These are phyloP conservation scores for Folsomia manolachei DNA, from an alignment of 2,888 invertebrate species.

Conservation along the genomic window DNA sequence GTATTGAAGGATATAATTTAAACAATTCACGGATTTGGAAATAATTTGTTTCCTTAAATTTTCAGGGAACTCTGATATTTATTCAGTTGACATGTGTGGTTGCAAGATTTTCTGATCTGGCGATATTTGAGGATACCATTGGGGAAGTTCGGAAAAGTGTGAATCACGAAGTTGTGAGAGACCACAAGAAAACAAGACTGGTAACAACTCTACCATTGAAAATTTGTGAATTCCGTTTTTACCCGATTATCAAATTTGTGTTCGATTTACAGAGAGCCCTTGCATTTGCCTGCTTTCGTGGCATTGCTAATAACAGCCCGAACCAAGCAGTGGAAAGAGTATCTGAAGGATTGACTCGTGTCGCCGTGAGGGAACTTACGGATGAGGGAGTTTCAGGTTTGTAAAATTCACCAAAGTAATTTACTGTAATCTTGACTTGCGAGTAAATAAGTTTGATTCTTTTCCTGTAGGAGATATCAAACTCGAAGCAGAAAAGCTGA, in stretches of 20 bases:
- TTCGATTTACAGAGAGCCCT: slow-evolving; percentile 25
- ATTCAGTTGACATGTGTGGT: slow-evolving; percentile 26
- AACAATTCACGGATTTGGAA: not conserved
- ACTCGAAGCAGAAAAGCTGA: slow-evolving; percentile 33
- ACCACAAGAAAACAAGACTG: slow-evolving; percentile 25
- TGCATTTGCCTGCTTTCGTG: slow-evolving; percentile 36
- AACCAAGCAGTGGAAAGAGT: slow-evolving; percentile 28
- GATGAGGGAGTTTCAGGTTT: slow-evolving; percentile 41
- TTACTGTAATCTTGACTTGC: not conserved
- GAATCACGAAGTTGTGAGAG: slow-evolving; percentile 37
- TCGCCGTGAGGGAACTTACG: slow-evolving; percentile 39
- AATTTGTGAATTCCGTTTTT: not conserved
- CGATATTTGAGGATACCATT: slow-evolving; percentile 24
- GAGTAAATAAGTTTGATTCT: not conserved
- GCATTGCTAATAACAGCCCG: slow-evolving; percentile 33
- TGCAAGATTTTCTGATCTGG: slow-evolving; percentile 23
- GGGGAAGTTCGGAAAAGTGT: slow-evolving; percentile 25
- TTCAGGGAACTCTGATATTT: slow-evolving; percentile 29
- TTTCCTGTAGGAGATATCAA: slow-evolving; percentile 34
- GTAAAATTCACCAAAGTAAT: slow-evolving; percentile 14
- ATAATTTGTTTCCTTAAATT: not conserved
- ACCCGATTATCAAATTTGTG: not conserved
- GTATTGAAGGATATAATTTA: slow-evolving; percentile 15
- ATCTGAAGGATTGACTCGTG: slow-evolving; percentile 33
- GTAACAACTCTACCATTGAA: slow-evolving; percentile 13